Conservation (phyloP, 2,113 vertebrate genomes). For the Dendropsophus ebraccatus region DNA sequence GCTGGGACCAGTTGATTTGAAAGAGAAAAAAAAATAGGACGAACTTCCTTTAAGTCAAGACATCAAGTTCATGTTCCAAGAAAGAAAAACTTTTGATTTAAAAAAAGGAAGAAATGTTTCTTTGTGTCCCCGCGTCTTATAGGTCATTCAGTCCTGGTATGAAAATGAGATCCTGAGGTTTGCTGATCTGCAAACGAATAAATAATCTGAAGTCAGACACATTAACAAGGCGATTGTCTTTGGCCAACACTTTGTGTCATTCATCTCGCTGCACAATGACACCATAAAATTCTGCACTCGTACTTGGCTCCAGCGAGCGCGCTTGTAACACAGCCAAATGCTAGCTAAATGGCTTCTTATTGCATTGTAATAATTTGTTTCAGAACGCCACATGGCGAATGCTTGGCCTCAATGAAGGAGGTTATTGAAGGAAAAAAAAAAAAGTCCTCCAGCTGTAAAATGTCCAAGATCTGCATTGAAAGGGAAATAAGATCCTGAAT, state of each 20-base stretch:
- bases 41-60: neutral
- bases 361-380: conserved; percentile 39
- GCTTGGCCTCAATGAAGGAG: conserved; percentile 11
- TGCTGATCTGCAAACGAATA: conserved; percentile 13
- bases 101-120: neutral
- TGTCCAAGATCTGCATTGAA: neutral
- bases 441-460: conserved; percentile 6
- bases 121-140: neutral
- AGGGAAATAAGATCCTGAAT: neutral
- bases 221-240: conserved; percentile 27
- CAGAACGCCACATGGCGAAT: conserved; percentile 9
- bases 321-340: conserved; percentile 18
- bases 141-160: neutral
- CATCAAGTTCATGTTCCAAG: neutral
- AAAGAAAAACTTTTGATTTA: neutral
- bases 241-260: conserved; percentile 37
- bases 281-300: conserved; percentile 25
- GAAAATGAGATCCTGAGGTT: neutral
- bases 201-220: conserved; percentile 28
- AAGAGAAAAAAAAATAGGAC: too few species aligned
- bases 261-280: conserved; percentile 29
- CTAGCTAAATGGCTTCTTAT: conserved; percentile 37
- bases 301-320: conserved; percentile 8
- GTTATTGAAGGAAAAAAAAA: neutral
- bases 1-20: too few species aligned